phyloP scores from a whole-genome alignment of 2,797 vertebrate genomes.

The Sebastes nivosus region DNA sequence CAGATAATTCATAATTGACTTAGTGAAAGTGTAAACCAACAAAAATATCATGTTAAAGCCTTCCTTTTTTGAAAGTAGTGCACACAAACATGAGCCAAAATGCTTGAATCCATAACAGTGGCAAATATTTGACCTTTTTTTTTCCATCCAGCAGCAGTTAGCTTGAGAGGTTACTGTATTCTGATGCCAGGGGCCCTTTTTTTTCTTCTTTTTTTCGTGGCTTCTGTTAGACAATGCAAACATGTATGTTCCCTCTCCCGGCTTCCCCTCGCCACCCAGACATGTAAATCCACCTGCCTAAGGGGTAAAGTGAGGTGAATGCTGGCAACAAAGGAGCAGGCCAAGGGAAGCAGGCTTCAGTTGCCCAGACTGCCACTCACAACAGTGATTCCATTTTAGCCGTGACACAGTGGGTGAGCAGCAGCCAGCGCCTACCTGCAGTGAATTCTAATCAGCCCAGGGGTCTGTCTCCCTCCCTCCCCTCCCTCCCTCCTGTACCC shows the following conservation, averaged over 20 bases:
- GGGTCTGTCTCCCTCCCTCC: conserved; percentile 84
- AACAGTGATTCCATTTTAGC: conserved; percentile 90
- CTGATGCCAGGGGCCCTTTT: conserved; percentile 34
- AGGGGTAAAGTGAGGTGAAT: conserved; percentile 83
- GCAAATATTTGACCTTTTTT: conserved; percentile 56
- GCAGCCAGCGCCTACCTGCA: conserved; percentile 99
- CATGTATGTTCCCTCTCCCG: conserved; percentile 53
- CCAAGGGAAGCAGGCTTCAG: conserved; percentile 75
- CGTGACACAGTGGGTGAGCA: conserved; percentile 97
- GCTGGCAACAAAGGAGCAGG: conserved; percentile 79
- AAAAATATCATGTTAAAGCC: neutral
- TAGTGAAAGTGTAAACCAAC: conserved; percentile 19
- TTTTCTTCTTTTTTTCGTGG: neutral
- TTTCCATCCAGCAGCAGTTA: conserved; percentile 22
- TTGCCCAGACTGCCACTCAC: conserved; percentile 84
- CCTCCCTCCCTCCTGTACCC: conserved; percentile 84
- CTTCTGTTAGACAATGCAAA: conserved; percentile 62
- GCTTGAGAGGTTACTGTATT: conserved; percentile 47
- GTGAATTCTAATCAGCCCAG: conserved; percentile 99
- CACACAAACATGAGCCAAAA: conserved; percentile 25
- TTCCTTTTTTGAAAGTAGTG: neutral
- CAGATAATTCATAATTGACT: conserved; percentile 8
- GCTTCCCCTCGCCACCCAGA: conserved; percentile 47
- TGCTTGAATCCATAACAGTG: conserved; percentile 28
- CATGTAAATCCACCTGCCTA: conserved; percentile 81